Base-by-base conservation (phyloP, 2,888 invertebrate genomes). In the Ctena decussata region DNA sequence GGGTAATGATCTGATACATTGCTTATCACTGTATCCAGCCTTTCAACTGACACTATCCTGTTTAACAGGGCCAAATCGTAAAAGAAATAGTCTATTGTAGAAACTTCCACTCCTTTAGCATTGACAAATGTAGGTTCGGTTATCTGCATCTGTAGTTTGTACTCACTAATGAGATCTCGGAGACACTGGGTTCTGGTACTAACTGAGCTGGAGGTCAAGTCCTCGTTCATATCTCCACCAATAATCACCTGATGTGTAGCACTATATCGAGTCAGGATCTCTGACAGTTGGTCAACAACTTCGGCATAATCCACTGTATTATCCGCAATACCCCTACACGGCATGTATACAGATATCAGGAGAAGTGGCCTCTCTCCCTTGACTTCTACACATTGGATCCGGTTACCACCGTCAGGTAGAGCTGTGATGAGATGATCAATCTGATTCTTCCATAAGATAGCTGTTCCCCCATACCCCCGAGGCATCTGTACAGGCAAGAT, bases 351-450 rank as follows among this genome's bases (percentile, higher is more conserved):
- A 24, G 60, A 30, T 3, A 73, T 41, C 35, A 77, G 15, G 30
- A 77, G 65, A 21, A 77, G 27, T 30, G 77, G 69, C n/a, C 49
- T 44, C 3, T 27, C 32, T 11, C 32, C 30, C 3, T 37, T 60
- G 5, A 57, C 32, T 60, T 79, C 79, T 24, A 79, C 70, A 57
- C 79, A 79, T 41, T 72, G 71, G 72, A 79, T 79, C 2, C 79
- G 35, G 32, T 79, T 57, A 11, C 60, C 41, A 12, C 57, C 72
- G 30, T 72, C 60, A 27, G 35, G 21, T 44, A 53, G 18, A 35
- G 30, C 8, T 60, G 39, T 73, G 12, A 72, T 57, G 15, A 57
- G 44, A 32, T 79, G 79, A 60, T 79, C 73, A 0, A 79, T 72
- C 18, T 69, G 53, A 41, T 30, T 72, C 39, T 79, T 79, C 73